Conservation (phyloP, 37 sponge, comb jelly and placozoan species). For the Tethya wilhelma region DNA sequence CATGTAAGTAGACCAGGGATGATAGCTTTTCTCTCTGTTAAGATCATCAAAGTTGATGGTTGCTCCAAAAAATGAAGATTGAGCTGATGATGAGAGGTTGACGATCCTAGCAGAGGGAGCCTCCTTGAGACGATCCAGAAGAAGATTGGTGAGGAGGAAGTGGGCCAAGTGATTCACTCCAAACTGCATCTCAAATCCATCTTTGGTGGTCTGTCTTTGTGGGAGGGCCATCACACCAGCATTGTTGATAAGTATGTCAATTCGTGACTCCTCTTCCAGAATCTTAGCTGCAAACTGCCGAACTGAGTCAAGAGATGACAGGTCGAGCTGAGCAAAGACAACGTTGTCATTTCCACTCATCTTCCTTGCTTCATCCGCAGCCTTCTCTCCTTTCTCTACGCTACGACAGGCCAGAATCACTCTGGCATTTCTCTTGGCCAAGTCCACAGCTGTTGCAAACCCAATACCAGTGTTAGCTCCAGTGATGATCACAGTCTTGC, state of each 20-base stretch:
- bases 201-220: slow-evolving; percentile 43
- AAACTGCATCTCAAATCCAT: slow-evolving; percentile 67
- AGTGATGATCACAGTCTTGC: slow-evolving; percentile 87
- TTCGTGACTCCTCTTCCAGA: slow-evolving; percentile 41
- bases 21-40: slow-evolving; percentile 27
- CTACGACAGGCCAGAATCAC: slow-evolving; percentile 83
- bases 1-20: slow-evolving; percentile 35
- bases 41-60: slow-evolving; percentile 52
- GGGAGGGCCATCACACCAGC: slow-evolving; percentile 65
- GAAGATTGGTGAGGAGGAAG: slow-evolving; percentile 67
- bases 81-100: slow-evolving; percentile 62
- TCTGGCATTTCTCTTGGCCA: slow-evolving; percentile 80
- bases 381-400: slow-evolving; percentile 61
- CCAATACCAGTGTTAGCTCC: slow-evolving; percentile 91
- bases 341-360: slow-evolving; percentile 43
- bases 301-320: slow-evolving; percentile 72
- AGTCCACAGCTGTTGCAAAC: slow-evolving; percentile 78
- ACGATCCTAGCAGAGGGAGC: slow-evolving; percentile 75
- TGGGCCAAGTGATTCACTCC: slow-evolving; percentile 71
- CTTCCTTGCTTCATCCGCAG: slow-evolving; percentile 51
- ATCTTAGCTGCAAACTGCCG: slow-evolving; percentile 71
- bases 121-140: slow-evolving; percentile 66
- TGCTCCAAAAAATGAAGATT: slow-evolving; percentile 25
- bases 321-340: slow-evolving; percentile 65
- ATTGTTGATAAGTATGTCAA: slow-evolving; percentile 85